A percentile compares a stretch with the other conserved stretches of the same genome.
Conservation (phyloP, 2,797 vertebrate genomes). For the Ptychobarbus kaznakovi region DNA sequence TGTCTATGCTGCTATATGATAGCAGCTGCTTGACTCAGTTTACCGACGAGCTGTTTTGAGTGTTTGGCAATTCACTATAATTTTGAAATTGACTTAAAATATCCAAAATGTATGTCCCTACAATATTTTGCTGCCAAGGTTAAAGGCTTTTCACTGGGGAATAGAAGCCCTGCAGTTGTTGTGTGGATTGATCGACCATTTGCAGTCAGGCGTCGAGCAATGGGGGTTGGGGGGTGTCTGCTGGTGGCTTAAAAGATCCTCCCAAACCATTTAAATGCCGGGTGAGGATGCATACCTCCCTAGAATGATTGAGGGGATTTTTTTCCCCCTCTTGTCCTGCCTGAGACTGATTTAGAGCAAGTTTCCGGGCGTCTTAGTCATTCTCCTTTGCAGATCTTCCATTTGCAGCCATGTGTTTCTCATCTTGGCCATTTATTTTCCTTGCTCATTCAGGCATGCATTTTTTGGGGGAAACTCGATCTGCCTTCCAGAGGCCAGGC, state of each 20-base stretch:
- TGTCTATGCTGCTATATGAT: conserved; percentile 1
- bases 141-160: conserved; percentile 31
- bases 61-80: conserved; percentile 3
- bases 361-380: conserved; percentile 31
- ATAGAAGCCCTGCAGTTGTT: conserved; percentile 47
- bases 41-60: not conserved
- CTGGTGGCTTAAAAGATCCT: conserved; percentile 43
- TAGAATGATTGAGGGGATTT: conserved; percentile 25
- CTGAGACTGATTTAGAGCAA: conserved; percentile 32
- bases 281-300: conserved; percentile 37
- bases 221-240: conserved; percentile 60
- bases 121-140: not conserved
- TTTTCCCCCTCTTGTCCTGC: conserved; percentile 9
- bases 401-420: conserved; percentile 77
- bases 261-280: conserved; percentile 43
- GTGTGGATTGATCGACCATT: conserved; percentile 47
- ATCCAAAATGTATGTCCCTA: conserved; percentile 26
- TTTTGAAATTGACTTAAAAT: conserved; percentile 27
- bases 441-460: conserved; percentile 64
- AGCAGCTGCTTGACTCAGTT: not conserved
- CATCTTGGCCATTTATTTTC: conserved; percentile 74
- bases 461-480: conserved; percentile 73
- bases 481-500: conserved; percentile 57
- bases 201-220: conserved; percentile 20
- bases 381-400: conserved; percentile 34